Conservation (phyloP, 2,113 vertebrate genomes). For the Hirundichthys speculiger region DNA sequence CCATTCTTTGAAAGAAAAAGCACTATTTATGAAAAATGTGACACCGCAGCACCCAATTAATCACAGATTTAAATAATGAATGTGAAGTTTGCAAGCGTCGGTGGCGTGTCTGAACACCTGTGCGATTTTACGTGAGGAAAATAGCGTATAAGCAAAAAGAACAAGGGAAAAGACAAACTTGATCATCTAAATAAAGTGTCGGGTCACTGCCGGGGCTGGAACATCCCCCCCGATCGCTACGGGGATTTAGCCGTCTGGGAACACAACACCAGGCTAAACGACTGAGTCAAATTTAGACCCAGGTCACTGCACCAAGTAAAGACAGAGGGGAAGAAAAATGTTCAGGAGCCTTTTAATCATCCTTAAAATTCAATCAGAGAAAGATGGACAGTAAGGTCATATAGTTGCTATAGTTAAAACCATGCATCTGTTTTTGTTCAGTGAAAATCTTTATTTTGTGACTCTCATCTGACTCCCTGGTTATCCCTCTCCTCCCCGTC, state of each 20-base stretch:
- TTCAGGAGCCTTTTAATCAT: slow-evolving; percentile 46
- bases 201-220: slow-evolving; percentile 34
- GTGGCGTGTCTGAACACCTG: not conserved
- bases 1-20: too few species aligned
- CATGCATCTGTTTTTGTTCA: too few species aligned
- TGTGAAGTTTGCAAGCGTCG: too few species aligned
- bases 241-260: slow-evolving; percentile 63
- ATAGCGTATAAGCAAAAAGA: not conserved
- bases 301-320: slow-evolving; percentile 29
- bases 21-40: too few species aligned
- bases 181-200: slow-evolving; percentile 63
- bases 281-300: slow-evolving; percentile 65
- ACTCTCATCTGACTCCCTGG: too few species aligned
- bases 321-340: slow-evolving; percentile 38
- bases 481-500: too few species aligned
- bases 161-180: slow-evolving; percentile 37
- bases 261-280: slow-evolving; percentile 68
- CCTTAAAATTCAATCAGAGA: not conserved
- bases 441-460: too few species aligned
- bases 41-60: too few species aligned
- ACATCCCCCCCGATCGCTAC: slow-evolving; percentile 51
- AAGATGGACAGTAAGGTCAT: too few species aligned
- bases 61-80: too few species aligned
- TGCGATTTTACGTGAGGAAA: not conserved
- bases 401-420: too few species aligned